Evolutionary conservation across 92 coral and sea anemone species (phyloP).

Genomic region (Porites evermanni): DNA sequence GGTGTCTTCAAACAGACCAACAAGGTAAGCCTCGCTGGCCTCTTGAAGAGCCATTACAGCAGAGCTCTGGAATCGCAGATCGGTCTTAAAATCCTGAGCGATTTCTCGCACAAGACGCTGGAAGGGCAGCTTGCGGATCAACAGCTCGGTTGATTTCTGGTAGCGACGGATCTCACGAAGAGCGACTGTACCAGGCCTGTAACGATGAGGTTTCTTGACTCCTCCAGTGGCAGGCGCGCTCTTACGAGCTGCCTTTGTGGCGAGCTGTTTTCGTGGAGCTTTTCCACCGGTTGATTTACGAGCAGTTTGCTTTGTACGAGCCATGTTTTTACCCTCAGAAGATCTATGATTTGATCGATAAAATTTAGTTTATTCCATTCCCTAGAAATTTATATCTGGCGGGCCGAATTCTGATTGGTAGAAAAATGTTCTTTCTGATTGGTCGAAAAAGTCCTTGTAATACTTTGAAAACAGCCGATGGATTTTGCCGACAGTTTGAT

Average conservation of each 20-base stretch:
- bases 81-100: conserved; percentile 88
- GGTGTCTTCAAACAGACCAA: conserved; percentile 98
- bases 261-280: conserved; percentile 94
- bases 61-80: conserved; percentile 90
- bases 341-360: not conserved
- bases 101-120: conserved; percentile 88
- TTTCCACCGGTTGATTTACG: conserved; percentile 92
- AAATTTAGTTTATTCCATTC: no score
- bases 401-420: not conserved
- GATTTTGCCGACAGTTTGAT: not conserved
- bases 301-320: conserved; percentile 89
- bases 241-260: conserved; percentile 89
- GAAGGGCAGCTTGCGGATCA: conserved; percentile 90
- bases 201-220: conserved; percentile 86
- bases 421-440: not conserved
- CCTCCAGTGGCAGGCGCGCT: conserved; percentile 91
- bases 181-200: conserved; percentile 89
- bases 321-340: conserved; percentile 46
- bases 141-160: conserved; percentile 85
- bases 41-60: conserved; percentile 97
- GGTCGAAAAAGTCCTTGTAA: not conserved
- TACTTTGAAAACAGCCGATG: not conserved
- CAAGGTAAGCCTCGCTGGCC: conserved; percentile 97
- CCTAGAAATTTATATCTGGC: not conserved
- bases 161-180: conserved; percentile 92